phyloP scores from a whole-genome alignment of 2,113 vertebrate species.

The Toxotes jaculatrix region DNA sequence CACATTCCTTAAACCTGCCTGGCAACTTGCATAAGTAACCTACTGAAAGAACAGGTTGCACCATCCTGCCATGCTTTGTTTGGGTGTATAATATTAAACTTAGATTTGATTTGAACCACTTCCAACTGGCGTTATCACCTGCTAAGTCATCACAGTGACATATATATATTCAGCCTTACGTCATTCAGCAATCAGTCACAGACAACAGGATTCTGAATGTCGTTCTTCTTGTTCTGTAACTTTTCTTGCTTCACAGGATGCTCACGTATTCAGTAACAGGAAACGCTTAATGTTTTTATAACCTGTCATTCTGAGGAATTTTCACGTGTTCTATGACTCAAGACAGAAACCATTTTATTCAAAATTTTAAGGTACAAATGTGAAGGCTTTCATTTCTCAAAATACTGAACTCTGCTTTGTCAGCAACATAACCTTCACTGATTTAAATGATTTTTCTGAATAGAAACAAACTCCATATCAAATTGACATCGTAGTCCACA shows the following conservation, averaged over 20 bases:
- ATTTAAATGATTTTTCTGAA: no score
- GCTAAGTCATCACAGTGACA: background rate
- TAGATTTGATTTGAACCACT: background rate
- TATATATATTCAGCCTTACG: background rate
- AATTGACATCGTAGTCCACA: no score
- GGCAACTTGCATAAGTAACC: background rate
- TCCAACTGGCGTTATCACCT: background rate
- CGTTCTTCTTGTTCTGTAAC: background rate
- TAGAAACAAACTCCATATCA: no score
- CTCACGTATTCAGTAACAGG: no score
- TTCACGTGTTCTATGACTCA: background rate
- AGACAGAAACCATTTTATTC: background rate
- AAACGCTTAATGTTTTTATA: background rate
- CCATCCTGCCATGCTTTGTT: background rate
- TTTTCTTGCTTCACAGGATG: background rate
- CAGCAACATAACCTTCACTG: no score
- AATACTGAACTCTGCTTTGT: no score
- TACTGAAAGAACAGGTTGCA: background rate
- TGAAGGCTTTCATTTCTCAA: no score
- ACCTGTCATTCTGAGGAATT: background rate
- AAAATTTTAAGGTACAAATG: background rate
- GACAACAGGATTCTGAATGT: background rate
- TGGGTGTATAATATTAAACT: background rate
- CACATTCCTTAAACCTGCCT: slow-evolving; percentile 22
- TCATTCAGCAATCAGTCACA: background rate